phyloP scores from a whole-genome alignment of 2,888 invertebrate species.

The Lymantria dispar region DNA sequence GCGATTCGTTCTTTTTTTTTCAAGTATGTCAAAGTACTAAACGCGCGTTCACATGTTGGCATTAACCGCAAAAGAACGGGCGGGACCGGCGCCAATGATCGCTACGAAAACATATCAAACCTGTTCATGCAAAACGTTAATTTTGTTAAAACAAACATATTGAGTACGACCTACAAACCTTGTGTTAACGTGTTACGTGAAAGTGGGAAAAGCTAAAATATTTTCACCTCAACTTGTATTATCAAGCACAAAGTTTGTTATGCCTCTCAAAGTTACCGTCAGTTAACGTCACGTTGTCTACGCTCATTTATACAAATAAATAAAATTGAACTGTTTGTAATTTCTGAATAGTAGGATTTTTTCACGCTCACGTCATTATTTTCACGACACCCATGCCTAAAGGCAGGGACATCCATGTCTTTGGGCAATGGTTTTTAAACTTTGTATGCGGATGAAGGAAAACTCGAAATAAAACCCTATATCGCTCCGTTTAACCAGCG shows the following conservation, averaged over 20 bases:
- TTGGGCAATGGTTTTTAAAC: too few relatives aligned
- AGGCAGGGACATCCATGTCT: too few relatives aligned
- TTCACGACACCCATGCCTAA: too few relatives aligned
- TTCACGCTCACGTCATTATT: too few relatives aligned
- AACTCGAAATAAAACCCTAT: too few relatives aligned
- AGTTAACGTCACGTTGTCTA: conserved; percentile 2
- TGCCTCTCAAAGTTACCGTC: conserved; percentile 7
- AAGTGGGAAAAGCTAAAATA: conserved; percentile 63
- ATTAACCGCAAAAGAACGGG: conserved; percentile 66
- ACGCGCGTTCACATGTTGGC: conserved; percentile 54
- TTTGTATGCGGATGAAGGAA: too few relatives aligned
- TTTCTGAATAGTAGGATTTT: too few relatives aligned
- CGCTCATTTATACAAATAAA: too few relatives aligned
- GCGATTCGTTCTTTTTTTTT: background rate
- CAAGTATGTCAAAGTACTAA: conserved; percentile 73
- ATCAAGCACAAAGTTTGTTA: conserved; percentile 12
- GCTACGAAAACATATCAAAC: conserved; percentile 57
- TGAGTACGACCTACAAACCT: conserved; percentile 57
- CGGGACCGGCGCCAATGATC: conserved; percentile 46
- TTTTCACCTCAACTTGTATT: conserved; percentile 39
- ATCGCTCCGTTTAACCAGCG: too few relatives aligned
- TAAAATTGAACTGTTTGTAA: too few relatives aligned
- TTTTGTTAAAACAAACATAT: conserved; percentile 66
- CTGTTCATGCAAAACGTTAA: conserved; percentile 63
- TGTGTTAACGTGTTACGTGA: conserved; percentile 44